phyloP scores from a whole-genome alignment of 2,113 vertebrate genomes.

The Calypte anna region DNA sequence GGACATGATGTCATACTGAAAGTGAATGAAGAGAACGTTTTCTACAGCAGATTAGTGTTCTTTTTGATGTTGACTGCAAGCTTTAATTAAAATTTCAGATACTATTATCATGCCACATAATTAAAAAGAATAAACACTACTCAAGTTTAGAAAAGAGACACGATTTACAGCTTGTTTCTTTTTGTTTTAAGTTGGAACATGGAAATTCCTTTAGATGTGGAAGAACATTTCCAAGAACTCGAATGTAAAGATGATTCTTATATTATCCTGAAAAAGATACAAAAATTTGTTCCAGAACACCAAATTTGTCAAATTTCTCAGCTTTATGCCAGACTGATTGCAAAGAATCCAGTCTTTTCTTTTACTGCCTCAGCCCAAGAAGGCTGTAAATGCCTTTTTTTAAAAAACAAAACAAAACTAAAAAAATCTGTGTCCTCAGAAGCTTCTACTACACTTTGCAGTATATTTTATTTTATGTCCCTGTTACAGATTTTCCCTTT shows the following conservation, averaged over 20 bases:
- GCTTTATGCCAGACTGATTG: background rate
- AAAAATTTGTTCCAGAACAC: background rate
- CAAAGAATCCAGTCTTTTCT: background rate
- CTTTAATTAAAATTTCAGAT: slow-evolving; percentile 27
- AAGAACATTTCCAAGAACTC: background rate
- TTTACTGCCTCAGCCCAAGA: background rate
- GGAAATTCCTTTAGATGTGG: background rate
- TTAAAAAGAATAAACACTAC: background rate
- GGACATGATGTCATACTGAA: background rate
- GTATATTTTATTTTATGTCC: background rate
- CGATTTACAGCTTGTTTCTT: background rate
- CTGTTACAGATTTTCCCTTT: background rate
- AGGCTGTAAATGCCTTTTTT: background rate
- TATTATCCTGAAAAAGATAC: background rate
- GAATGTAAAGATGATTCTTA: background rate
- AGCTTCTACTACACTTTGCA: background rate
- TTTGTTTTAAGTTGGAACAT: background rate
- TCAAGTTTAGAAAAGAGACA: background rate
- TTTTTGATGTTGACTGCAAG: background rate
- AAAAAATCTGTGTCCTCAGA: background rate
- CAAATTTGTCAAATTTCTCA: background rate
- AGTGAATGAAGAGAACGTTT: background rate
- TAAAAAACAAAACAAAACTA: too few relatives aligned
- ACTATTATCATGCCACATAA: background rate
- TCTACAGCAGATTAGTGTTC: background rate